Conservation (phyloP, 1,140 invertebrate genomes). For the Bemisia tabaci region DNA sequence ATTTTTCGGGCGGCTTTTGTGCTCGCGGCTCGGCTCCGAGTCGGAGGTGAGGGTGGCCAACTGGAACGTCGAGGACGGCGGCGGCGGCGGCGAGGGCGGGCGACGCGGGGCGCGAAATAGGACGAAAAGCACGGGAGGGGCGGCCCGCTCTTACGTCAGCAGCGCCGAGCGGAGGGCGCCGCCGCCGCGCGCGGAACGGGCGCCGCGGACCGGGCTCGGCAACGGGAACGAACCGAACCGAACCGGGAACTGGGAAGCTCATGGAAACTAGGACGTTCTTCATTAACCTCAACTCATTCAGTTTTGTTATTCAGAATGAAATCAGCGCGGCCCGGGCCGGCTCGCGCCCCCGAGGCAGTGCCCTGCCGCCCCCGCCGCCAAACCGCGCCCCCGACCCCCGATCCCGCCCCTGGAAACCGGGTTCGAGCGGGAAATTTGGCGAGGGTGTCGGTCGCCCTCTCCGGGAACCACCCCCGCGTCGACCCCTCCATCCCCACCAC, state of each 20-base stretch:
- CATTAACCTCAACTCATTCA: background rate
- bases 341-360: conserved; percentile 3
- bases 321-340: conserved; percentile 8
- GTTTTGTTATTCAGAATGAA: background rate
- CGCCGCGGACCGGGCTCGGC: no score
- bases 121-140: no score
- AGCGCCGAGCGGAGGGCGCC: background rate
- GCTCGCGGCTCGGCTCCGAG: no score
- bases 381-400: no score
- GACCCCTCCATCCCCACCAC: no score
- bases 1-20: no score
- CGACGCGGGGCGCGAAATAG: background rate
- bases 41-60: no score
- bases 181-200: background rate
- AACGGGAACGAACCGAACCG: background rate
- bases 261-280: background rate
- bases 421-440: no score
- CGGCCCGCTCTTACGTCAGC: background rate
- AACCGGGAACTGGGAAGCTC: background rate
- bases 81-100: background rate
- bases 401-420: no score
- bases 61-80: background rate
- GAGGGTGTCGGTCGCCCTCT: no score
- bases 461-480: no score
- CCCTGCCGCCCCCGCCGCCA: conserved; percentile 1